phyloP scores from a whole-genome alignment of 2,888 invertebrate species.

The Conomelus anceps region DNA sequence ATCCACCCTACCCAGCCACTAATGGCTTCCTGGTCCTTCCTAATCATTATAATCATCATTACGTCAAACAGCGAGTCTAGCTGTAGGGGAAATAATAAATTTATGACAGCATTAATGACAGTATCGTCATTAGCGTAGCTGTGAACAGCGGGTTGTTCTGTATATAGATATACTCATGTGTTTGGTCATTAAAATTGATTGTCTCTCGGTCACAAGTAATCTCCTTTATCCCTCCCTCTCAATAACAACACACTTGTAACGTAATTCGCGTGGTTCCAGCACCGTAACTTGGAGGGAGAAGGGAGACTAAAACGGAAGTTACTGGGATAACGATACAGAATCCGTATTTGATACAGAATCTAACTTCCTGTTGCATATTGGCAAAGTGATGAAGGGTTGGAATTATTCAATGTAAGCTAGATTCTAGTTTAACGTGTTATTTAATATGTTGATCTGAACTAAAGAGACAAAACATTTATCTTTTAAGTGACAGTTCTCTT shows the following conservation, averaged over 20 bases:
- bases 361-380: neutral
- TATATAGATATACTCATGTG: neutral
- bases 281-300: too few species aligned
- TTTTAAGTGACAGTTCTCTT: too few species aligned
- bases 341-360: neutral
- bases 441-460: too few species aligned
- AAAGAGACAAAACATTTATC: too few species aligned
- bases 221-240: neutral
- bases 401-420: neutral
- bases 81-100: neutral
- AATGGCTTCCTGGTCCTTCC: neutral
- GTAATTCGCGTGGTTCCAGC: neutral
- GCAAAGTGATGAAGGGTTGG: neutral
- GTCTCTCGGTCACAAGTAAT: neutral
- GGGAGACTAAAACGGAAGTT: neutral
- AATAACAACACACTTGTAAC: neutral
- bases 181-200: neutral
- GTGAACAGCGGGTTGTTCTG: neutral
- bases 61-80: neutral
- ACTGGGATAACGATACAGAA: neutral
- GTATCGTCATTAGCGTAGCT: neutral
- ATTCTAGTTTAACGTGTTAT: too few species aligned
- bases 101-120: neutral
- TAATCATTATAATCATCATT: neutral
- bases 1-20: neutral